Conservation (phyloP, 2,888 invertebrate species). For the Microplitis manilae region DNA sequence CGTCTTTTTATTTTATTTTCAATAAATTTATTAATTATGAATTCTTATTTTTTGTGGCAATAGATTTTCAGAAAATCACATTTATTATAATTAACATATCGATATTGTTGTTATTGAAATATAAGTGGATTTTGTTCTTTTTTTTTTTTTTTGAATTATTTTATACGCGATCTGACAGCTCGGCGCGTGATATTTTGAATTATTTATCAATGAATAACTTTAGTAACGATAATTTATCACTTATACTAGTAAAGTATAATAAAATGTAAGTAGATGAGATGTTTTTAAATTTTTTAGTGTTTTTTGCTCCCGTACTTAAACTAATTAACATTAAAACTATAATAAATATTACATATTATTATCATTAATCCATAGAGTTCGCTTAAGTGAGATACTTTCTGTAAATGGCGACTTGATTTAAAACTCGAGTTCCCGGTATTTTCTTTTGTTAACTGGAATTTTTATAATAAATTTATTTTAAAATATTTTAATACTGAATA, state of each 20-base stretch:
- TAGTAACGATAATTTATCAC: conserved; percentile 16
- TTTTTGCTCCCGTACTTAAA: conserved; percentile 49
- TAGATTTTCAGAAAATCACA: background rate
- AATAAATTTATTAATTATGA: background rate
- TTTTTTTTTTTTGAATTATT: no score
- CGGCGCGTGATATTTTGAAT: background rate
- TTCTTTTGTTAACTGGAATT: conserved; percentile 1
- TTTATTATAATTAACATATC: background rate
- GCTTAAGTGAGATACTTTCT: conserved; percentile 58
- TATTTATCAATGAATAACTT: background rate
- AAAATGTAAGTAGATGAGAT: background rate
- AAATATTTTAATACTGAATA: conserved; percentile 11
- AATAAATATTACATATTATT: conserved; percentile 63
- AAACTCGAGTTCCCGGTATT: background rate
- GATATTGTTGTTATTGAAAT: background rate
- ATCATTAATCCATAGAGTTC: conserved; percentile 56
- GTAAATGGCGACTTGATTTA: conserved; percentile 41
- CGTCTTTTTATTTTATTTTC: background rate
- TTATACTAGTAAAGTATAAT: conserved; percentile 7
- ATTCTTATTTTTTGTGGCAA: background rate
- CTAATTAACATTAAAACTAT: conserved; percentile 52
- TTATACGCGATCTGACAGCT: background rate
- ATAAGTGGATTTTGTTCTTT: background rate
- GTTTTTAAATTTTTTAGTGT: conserved; percentile 20
- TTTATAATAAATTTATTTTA: background rate